A percentile compares a stretch with the other conserved stretches of the same genome.
These are phyloP conservation scores for Rhyacophila evoluta DNA, from an alignment of 2,888 invertebrate genomes.

Conservation along the genomic window DNA sequence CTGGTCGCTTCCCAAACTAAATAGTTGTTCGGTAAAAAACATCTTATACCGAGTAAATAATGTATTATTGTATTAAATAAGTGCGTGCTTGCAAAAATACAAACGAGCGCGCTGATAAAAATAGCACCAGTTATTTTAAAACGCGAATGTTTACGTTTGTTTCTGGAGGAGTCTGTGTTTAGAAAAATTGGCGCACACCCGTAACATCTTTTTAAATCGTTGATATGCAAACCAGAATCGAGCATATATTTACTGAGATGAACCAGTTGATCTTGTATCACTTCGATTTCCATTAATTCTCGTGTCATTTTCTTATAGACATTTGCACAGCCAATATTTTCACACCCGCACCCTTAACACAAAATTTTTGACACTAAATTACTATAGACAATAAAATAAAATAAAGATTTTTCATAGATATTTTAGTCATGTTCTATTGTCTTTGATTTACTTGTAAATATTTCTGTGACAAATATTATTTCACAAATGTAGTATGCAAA, in stretches of 20 bases:
- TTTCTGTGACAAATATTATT: neutral
- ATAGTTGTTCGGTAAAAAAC: slow-evolving; percentile 86
- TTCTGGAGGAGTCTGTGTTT: neutral
- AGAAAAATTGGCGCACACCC: slow-evolving; percentile 30
- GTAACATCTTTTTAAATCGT: slow-evolving; percentile 42
- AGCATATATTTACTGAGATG: slow-evolving; percentile 42
- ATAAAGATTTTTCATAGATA: neutral
- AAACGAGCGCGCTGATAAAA: slow-evolving; percentile 46
- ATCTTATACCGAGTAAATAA: slow-evolving; percentile 72
- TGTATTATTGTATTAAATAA: slow-evolving; percentile 37
- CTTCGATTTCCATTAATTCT: slow-evolving; percentile 19
- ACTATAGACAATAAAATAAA: neutral
- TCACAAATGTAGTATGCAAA: neutral
- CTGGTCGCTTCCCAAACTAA: slow-evolving; percentile 89
- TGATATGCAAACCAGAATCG: slow-evolving; percentile 37
- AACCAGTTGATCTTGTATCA: slow-evolving; percentile 33
- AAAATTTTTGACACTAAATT: slow-evolving; percentile 34
- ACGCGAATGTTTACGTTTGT: slow-evolving; percentile 37
- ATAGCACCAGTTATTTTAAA: slow-evolving; percentile 42
- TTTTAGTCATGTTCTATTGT: neutral
- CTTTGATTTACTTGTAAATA: neutral
- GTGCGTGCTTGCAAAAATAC: slow-evolving; percentile 37
- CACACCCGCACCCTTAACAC: slow-evolving; percentile 38
- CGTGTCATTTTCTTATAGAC: slow-evolving; percentile 35
- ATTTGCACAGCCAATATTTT: slow-evolving; percentile 26